These are phyloP conservation scores for Diglossa cyanea DNA, from an alignment of 2,797 vertebrate genomes.

Conservation along the genomic window DNA sequence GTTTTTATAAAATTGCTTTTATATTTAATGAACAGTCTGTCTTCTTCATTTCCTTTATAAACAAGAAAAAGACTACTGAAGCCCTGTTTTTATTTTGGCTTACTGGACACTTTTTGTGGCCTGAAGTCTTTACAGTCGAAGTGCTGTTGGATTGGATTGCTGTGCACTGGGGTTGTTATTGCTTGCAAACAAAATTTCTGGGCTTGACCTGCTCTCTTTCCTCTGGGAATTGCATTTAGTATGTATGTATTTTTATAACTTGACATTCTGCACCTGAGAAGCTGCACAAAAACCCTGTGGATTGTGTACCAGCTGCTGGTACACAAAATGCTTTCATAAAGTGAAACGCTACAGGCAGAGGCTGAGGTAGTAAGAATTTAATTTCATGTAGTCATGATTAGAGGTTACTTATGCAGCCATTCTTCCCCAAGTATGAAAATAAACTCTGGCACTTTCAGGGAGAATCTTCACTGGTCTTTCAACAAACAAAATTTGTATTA, in stretches of 20 bases:
- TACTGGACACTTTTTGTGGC: not conserved
- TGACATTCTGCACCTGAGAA: not conserved
- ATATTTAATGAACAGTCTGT: slow-evolving; percentile 72
- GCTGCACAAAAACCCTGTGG: not conserved
- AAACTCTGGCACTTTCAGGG: not conserved
- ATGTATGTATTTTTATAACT: not conserved
- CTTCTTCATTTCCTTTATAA: slow-evolving; percentile 39
- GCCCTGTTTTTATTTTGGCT: not conserved
- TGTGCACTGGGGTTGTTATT: not conserved
- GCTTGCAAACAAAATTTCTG: not conserved
- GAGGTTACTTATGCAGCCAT: not conserved
- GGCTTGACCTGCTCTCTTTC: not conserved
- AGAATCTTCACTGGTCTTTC: not conserved
- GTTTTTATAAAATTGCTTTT: slow-evolving; percentile 83
- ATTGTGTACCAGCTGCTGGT: not conserved
- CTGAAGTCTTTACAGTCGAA: not conserved
- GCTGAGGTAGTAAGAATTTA: not conserved
- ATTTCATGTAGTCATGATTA: not conserved
- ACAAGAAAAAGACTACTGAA: not conserved
- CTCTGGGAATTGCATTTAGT: slow-evolving; percentile 15
- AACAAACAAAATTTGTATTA: not conserved
- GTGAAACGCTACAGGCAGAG: not conserved
- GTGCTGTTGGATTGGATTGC: not conserved
- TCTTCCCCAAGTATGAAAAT: not conserved
- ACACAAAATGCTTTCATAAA: not conserved